Conservation (phyloP, 2,888 invertebrate genomes). For the Petrolisthes manimaculis region DNA sequence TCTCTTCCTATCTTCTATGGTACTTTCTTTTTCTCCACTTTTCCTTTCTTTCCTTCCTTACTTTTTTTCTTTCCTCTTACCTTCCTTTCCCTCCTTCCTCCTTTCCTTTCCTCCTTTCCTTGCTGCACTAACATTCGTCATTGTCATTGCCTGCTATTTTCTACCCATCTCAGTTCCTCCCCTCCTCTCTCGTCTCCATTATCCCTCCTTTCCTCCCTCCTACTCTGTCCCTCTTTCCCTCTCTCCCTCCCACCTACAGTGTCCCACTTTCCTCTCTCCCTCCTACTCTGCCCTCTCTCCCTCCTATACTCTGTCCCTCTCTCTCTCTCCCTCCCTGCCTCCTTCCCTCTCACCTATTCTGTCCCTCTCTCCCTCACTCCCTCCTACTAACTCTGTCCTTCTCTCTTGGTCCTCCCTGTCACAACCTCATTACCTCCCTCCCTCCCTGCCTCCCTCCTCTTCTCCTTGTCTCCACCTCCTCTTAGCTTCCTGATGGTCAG, state of each 20-base stretch:
- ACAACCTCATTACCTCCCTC: neutral
- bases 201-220: neutral
- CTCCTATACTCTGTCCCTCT: neutral
- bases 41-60: neutral
- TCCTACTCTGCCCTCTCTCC: neutral
- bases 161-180: neutral
- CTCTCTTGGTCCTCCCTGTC: neutral
- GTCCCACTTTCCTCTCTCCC: neutral
- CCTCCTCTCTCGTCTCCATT: neutral
- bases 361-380: neutral
- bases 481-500: slow-evolving; percentile 48
- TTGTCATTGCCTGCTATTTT: no score
- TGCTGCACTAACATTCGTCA: no score
- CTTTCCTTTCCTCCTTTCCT: neutral
- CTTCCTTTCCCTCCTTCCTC: neutral
- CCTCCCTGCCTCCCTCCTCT: neutral
- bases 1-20: neutral
- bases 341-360: neutral
- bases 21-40: neutral
- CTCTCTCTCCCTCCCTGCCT: neutral
- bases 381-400: neutral
- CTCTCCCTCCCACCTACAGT: neutral
- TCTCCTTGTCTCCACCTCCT: slow-evolving; percentile 37
- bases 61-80: neutral
- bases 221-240: neutral